A percentile compares a stretch with the other conserved stretches of the same genome.
Conservation (phyloP, 2,888 invertebrate genomes). For the Apeira syringaria region DNA sequence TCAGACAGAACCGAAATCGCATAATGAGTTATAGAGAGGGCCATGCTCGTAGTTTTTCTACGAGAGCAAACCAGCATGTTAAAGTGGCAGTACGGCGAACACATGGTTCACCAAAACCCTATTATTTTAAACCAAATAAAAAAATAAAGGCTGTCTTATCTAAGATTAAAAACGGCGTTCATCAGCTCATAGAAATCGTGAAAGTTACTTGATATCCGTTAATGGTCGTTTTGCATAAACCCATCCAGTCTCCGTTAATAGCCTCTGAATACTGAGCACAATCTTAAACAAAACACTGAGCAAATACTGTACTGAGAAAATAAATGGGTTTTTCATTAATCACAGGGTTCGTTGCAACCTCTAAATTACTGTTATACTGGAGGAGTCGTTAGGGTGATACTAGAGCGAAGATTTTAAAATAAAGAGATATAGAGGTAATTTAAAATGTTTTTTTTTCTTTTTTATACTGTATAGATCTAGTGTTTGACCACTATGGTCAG, state of each 20-base stretch:
- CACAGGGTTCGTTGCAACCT: slow-evolving; percentile 7
- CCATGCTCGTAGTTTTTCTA: no score
- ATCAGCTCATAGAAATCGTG: slow-evolving; percentile 1
- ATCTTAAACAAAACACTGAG: background rate
- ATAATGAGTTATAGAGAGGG: no score
- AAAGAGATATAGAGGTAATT: no score
- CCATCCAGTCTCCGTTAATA: slow-evolving; percentile 6
- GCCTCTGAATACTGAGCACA: background rate
- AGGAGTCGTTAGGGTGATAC: background rate
- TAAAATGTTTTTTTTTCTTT: no score
- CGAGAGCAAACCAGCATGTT: no score
- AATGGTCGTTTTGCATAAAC: slow-evolving; percentile 14
- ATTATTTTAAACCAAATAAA: no score
- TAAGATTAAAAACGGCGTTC: background rate
- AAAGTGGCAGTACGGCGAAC: no score
- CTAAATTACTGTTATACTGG: slow-evolving; percentile 9
- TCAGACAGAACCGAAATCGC: no score
- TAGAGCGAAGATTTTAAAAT: no score
- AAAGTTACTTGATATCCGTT: slow-evolving; percentile 11
- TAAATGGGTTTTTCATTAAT: slow-evolving; percentile 12
- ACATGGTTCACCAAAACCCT: no score
- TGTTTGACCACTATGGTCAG: no score
- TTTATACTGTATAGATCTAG: no score
- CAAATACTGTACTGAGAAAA: slow-evolving; percentile 6
- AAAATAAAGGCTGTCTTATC: slow-evolving; percentile 3